Base-by-base conservation (phyloP, 2,797 vertebrate species). In the Centroberyx gerrardi region DNA sequence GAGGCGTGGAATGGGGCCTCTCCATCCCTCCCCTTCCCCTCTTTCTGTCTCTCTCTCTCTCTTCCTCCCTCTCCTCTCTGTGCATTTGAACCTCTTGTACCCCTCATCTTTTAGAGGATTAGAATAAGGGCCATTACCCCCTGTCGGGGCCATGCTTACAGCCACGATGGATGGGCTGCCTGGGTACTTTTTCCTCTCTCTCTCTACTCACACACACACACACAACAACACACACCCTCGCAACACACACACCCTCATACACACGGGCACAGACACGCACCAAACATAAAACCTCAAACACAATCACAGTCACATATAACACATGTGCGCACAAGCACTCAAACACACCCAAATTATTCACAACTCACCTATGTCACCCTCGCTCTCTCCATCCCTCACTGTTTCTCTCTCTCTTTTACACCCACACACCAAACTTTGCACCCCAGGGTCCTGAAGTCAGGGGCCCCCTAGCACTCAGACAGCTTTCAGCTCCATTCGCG, bases 41-140 rank as follows among this genome's bases (percentile, higher is more conserved):
- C 55, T 8, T 14, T 75, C 73, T 53, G 17, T 18, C 17, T 85
- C 49, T 56, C 72, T 74, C 71, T 63, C 73, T 81, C 76, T 61
- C 56, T n/a, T 60, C 68, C 78, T 72, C 78, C 61, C 71, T 55
- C 62, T 85, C 49, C 29, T 79, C 82, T 78, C 72, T 66, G 55
- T 80, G 77, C 63, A 60, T 87, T 71, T 73, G 72, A 88, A 89
- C 82, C 83, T 86, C 80, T 80, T 49, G 62, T 78, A 64, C 77
- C 72, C 75, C 73, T 88, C 83, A 83, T 91, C 82, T 87, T 86
- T 87, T 68, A 81, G 64, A 81, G 82, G 83, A 85, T 89, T 91
- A 88, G 79, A 89, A 82, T 82, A 87, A 81, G 87, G 87, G 82
- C 79, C 88, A 91, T 91, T 91, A 91, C 75, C 82, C 82, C 83